Evolutionary conservation across 2,797 vertebrate species (phyloP).

Genomic region (Petrocephalus sullivani): DNA sequence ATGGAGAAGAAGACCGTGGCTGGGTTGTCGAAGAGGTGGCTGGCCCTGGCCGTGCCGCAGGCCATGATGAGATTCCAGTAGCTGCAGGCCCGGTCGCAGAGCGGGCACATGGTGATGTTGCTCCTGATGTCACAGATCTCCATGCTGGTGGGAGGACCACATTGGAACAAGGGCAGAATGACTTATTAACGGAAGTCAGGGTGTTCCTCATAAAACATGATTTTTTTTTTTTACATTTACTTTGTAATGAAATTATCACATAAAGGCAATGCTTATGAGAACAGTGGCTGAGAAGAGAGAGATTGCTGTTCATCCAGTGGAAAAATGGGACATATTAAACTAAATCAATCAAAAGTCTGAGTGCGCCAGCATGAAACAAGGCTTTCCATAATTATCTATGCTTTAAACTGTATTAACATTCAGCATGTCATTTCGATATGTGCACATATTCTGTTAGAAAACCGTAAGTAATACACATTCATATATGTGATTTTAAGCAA

Average conservation of each 20-base stretch:
- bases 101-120: slow-evolving; percentile 95
- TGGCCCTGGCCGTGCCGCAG: slow-evolving; percentile 86
- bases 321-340: background rate
- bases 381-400: background rate
- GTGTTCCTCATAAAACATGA: background rate
- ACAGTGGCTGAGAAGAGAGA: background rate
- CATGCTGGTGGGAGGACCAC: slow-evolving; percentile 66
- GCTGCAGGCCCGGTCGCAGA: slow-evolving; percentile 86
- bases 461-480: background rate
- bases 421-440: background rate
- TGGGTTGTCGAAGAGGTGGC: slow-evolving; percentile 94
- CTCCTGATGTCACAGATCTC: slow-evolving; percentile 87
- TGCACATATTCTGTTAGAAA: background rate
- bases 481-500: background rate
- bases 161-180: background rate
- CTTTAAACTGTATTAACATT: background rate
- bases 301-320: background rate
- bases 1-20: slow-evolving; percentile 96
- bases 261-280: background rate
- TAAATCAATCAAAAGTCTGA: background rate
- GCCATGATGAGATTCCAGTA: slow-evolving; percentile 91
- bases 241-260: background rate
- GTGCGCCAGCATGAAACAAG: background rate
- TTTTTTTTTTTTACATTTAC: background rate
- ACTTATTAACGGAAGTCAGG: background rate